A percentile compares a stretch with the other conserved stretches of the same genome.
Evolutionary conservation across 2,113 vertebrate species (phyloP).

Genomic region (Centrocercus urophasianus): DNA sequence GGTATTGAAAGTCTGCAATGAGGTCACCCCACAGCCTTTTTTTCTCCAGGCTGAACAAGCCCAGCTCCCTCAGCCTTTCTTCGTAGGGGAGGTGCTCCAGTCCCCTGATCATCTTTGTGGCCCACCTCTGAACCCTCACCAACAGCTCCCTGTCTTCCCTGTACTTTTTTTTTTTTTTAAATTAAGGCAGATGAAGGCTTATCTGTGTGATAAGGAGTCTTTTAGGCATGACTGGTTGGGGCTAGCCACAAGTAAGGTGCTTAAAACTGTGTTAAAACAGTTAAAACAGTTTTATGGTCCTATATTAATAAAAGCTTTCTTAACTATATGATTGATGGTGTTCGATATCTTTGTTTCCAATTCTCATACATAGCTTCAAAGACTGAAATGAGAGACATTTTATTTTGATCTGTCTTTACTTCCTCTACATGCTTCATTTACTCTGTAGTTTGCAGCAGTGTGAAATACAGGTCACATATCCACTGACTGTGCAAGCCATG

Average conservation of each 20-base stretch:
- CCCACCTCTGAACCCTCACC: no score
- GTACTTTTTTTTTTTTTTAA: no score
- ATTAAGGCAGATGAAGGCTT: no score
- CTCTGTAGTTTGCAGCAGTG: not conserved
- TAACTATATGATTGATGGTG: not conserved
- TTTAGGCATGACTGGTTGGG: not conserved
- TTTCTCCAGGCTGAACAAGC: no score
- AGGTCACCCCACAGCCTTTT: no score
- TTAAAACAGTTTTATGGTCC: not conserved
- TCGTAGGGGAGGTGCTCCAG: no score
- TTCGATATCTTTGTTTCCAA: not conserved
- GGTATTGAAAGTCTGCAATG: no score
- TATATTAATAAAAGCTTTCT: not conserved
- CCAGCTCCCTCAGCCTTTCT: no score
- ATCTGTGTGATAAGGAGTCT: not conserved
- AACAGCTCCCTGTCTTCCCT: no score
- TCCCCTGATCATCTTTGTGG: no score
- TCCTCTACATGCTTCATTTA: not conserved
- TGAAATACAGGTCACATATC: slow-evolving; percentile 18
- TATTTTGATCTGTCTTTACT: not conserved
- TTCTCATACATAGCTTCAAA: not conserved
- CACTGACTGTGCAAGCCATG: not conserved
- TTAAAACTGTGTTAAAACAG: not conserved
- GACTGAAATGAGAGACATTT: not conserved
- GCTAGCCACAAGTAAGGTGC: not conserved